Evolutionary conservation across 2,888 invertebrate species (phyloP), one percentile per base, ranked within the genome.

Genomic region (Catocala fraxini): DNA sequence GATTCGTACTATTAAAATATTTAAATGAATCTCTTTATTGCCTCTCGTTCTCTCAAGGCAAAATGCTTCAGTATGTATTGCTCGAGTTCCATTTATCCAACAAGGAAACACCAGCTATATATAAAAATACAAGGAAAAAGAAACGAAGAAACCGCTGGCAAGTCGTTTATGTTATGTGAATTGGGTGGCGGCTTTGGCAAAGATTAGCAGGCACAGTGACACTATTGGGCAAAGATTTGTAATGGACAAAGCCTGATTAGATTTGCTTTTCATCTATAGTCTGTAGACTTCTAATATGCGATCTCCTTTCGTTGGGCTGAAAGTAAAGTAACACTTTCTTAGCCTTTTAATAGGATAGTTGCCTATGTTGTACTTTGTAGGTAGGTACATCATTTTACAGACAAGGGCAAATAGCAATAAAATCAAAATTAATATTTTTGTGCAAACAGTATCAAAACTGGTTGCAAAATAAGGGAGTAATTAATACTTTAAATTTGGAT

Each of bases 141-240:
- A 25, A 47, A 42, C 10, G 7, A 41, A 59, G 33, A n/a, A 42
- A 42, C 51, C 25, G 13, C 42, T 47, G 42, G 53, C 47, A 59
- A 53, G 47, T 47, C 53, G 39, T 48, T 51, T 42, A 53, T 47
- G 59, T 52, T 47, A 53, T 53, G 46, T 47, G 59, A 42, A 59
- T 53, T 47, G 41, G 47, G 47, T 52, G 51, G 55, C 13, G 52
- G 48, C 57, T 58, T 60, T 56, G 12, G 52, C 7, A 61, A 47
- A 56, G 64, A 61, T 58, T 56, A 69, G 11, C 42, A 7, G 12
- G 9, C 45, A 51, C 51, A 59, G 59, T 51, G 47, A 45, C 39
- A 43, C 34, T 34, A 42, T 61, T 48, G 59, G 41, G 51, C 57
- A 55, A 62, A 55, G 51, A 51, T 51, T 46, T 46, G 51, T 45